Evolutionary conservation across 2,113 vertebrate species (phyloP).

Genomic region (Psilopsiagon aymara): DNA sequence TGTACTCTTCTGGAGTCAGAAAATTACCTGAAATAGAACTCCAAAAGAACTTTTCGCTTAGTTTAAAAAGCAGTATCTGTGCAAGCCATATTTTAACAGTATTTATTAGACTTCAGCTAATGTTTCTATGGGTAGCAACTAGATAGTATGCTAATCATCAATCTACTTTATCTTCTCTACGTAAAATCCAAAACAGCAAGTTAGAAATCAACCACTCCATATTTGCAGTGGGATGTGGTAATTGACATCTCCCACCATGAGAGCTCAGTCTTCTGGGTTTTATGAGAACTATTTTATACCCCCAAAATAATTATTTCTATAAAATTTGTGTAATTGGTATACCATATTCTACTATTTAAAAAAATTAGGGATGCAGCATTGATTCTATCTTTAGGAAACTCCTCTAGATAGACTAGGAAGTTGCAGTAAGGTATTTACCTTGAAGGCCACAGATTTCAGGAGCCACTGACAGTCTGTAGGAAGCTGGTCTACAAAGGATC

Average conservation of each 20-base stretch:
- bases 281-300: background rate
- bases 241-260: background rate
- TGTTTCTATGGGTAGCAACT: background rate
- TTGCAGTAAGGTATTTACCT: background rate
- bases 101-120: background rate
- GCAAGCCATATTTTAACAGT: background rate
- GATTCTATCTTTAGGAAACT: background rate
- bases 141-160: background rate
- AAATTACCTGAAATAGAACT: background rate
- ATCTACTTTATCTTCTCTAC: background rate
- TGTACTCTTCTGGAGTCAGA: background rate
- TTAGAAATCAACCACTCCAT: background rate
- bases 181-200: background rate
- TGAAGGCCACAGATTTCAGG: background rate
- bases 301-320: background rate
- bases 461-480: accelerated
- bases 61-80: background rate
- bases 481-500: background rate
- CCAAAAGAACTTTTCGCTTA: background rate
- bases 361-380: background rate
- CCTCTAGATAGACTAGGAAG: background rate
- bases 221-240: background rate
- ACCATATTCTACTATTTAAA: background rate
- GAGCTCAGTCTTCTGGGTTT: background rate
- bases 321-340: background rate